Conservation (phyloP, 2,113 vertebrate species). For the Pica pica region DNA sequence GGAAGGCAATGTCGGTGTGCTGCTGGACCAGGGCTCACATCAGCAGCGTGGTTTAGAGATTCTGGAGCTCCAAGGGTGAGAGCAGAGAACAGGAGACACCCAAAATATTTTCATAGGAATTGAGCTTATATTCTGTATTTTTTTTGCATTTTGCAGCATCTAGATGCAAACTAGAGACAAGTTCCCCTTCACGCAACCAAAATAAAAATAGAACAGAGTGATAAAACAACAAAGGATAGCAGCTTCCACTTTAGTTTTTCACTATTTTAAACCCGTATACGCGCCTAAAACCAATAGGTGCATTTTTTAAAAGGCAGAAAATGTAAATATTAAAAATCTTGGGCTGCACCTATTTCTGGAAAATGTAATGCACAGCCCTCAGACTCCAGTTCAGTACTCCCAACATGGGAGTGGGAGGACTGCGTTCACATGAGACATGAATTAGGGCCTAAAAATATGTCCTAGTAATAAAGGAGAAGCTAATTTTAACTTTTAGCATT, state of each 20-base stretch:
- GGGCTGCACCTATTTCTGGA: neutral
- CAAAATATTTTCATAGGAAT: neutral
- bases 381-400: constrained; percentile 18
- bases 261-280: neutral
- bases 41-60: neutral
- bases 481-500: constrained; percentile 11
- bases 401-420: neutral
- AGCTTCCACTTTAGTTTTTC: neutral
- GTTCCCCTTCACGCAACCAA: neutral
- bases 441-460: constrained; percentile 39
- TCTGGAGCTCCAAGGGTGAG: neutral
- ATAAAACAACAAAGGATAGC: neutral
- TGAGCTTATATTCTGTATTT: neutral
- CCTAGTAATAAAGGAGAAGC: constrained; percentile 8
- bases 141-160: neutral
- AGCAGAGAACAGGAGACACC: neutral
- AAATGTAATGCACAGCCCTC: neutral
- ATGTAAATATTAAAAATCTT: neutral
- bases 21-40: neutral
- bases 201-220: neutral
- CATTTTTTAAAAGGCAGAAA: neutral
- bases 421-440: neutral
- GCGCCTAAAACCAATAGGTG: neutral
- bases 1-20: accelerated
- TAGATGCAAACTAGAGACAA: neutral